phyloP scores from a whole-genome alignment of 2,113 vertebrate genomes.

The Brevimyrus niger region DNA sequence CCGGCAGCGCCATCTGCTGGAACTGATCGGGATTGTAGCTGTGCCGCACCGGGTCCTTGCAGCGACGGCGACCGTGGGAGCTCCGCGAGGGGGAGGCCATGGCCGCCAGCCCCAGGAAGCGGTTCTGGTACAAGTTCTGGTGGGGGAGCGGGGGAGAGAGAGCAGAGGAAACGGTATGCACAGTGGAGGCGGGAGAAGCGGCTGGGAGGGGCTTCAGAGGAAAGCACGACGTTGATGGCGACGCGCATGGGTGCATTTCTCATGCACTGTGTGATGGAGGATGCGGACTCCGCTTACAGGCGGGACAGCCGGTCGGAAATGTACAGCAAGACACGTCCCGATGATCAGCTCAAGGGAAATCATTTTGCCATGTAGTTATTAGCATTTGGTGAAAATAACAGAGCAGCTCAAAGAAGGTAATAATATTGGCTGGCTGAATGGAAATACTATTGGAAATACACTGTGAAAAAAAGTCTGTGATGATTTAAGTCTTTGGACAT shows the following conservation, averaged over 20 bases:
- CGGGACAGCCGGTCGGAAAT: background rate
- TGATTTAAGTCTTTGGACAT: background rate
- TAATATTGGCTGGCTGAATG: background rate
- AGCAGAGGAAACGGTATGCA: background rate
- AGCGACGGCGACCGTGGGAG: constrained; percentile 71
- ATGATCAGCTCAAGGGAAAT: background rate
- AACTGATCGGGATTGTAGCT: constrained; percentile 83
- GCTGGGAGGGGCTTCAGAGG: background rate
- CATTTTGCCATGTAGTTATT: background rate
- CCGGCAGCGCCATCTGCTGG: constrained; percentile 71
- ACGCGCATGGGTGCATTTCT: background rate
- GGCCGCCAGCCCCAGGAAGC: constrained; percentile 47
- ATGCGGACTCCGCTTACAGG: background rate
- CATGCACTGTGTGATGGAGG: background rate
- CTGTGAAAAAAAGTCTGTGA: background rate
- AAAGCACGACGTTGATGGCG: background rate
- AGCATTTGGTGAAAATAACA: background rate
- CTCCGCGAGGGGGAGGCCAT: constrained; percentile 80
- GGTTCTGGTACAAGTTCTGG: constrained; percentile 49
- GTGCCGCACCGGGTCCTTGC: constrained; percentile 76
- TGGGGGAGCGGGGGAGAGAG: background rate
- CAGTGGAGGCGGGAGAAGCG: background rate
- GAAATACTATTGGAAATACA: no score
- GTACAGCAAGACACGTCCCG: background rate
- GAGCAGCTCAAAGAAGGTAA: background rate